Base-by-base conservation (phyloP, 2,113 vertebrate species). In the Campylomormyrus numenius region DNA sequence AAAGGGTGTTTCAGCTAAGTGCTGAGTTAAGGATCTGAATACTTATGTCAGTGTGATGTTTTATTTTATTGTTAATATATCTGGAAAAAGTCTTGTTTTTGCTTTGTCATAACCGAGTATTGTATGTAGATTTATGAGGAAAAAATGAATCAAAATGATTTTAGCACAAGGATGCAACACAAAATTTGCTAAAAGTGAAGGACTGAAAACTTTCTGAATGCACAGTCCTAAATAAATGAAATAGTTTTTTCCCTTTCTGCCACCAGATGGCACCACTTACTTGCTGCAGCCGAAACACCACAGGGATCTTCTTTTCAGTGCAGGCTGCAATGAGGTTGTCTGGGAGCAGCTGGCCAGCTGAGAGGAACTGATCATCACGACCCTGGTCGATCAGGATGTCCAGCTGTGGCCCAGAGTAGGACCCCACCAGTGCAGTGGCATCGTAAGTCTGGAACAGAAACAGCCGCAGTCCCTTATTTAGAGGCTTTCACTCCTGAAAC, bases 381-480 rank as follows among this genome's bases (percentile, higher is more conserved):
- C 98, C 98, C 94, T 99, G 98, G 93, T 99, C 98, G 58, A 99
- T 97, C 80, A 99, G 92, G 92, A 99, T 95, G 95, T 99, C 98
- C 0, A 99, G 95, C 91, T 93, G 95, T 52, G 98, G 94, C 0
- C 96, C 97, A 0, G 96, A 95, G 89, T 97, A 99, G 2, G 96
- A 93, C 6, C 94, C 95, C 13, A 96, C 97, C 90, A 99, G 92
- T n/a, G 94, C 93, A 0, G 98, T 98, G 4, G 98, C 98, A 80
- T 99, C 98, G 0, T 98, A 98, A 0, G 94, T 94, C 98, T 99
- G 83, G 45, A 85, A n/a, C 9, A 11, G 19, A n/a, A 85, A 42
- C 42, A n/a, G 45, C 21, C 21, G 0, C 83, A 85, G 19, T 85
- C 39, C 45, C 10, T 1, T 19, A 85, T n/a, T 85, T 85, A 46